Conservation (phyloP, 2,797 vertebrate genomes). For the Petrocephalus sullivani region DNA sequence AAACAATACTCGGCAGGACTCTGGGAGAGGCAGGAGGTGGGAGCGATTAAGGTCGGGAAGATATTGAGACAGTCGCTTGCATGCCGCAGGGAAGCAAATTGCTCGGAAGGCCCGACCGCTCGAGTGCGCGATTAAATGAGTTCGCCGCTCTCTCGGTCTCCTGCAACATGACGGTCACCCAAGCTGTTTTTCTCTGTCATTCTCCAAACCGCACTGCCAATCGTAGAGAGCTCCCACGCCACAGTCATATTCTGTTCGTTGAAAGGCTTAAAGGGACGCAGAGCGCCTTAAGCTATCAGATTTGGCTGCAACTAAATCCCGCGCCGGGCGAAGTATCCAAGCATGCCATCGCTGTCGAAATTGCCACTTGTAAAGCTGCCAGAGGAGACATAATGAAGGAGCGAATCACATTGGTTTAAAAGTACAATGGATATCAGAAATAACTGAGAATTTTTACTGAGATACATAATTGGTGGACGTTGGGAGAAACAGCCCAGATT, state of each 20-base stretch:
- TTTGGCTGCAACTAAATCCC: background rate
- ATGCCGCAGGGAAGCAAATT: constrained; percentile 47
- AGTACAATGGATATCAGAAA: background rate
- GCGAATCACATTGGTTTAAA: background rate
- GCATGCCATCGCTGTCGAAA: background rate
- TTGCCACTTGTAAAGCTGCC: background rate
- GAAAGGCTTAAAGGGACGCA: background rate
- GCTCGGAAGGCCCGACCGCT: constrained; percentile 51
- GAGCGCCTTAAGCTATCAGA: background rate
- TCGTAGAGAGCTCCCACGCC: background rate
- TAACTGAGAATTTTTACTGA: background rate
- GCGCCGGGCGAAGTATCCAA: background rate
- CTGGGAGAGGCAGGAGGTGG: constrained; percentile 51
- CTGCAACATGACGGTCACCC: constrained; percentile 36
- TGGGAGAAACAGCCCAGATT: constrained; percentile 1
- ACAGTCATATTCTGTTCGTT: background rate
- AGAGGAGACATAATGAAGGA: background rate
- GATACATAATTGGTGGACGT: background rate
- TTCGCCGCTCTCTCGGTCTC: constrained; percentile 42
- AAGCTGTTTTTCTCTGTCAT: constrained; percentile 7
- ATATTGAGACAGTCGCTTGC: constrained; percentile 62
- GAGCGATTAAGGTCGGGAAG: constrained; percentile 73
- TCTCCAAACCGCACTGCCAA: background rate
- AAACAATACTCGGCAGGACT: constrained; percentile 93
- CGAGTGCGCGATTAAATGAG: constrained; percentile 48